A percentile compares a stretch with the other conserved stretches of the same genome.
Evolutionary conservation across 2,797 vertebrate genomes (phyloP).

Genomic region (Takifugu ocellatus): DNA sequence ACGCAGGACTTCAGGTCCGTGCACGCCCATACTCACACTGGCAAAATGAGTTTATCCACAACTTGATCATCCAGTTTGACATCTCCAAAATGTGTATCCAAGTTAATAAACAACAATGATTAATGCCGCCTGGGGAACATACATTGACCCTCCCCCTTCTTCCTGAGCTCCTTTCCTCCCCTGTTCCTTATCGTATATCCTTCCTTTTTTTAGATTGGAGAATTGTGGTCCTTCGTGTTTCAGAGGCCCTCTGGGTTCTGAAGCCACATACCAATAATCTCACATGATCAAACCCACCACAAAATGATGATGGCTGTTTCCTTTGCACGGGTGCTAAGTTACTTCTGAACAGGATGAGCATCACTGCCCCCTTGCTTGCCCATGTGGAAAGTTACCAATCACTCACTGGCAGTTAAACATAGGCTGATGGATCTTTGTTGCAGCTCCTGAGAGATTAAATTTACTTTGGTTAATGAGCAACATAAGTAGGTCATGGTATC

Average conservation of each 20-base stretch:
- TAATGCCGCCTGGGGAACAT: background rate
- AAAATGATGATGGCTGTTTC: background rate
- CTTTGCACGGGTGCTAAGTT: background rate
- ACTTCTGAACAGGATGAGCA: no score
- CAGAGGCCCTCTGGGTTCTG: background rate
- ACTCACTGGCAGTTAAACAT: no score
- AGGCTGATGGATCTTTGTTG: no score
- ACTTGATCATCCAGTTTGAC: no score
- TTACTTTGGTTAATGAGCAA: no score
- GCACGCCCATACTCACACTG: slow-evolving; percentile 6
- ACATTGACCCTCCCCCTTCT: slow-evolving; percentile 1
- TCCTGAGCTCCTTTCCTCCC: slow-evolving; percentile 13
- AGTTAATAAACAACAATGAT: background rate
- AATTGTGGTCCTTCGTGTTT: background rate
- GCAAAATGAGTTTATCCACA: no score
- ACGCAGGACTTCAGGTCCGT: slow-evolving; percentile 36
- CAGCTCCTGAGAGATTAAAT: no score
- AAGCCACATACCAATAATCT: background rate
- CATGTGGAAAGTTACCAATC: no score
- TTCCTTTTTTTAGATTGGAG: slow-evolving; percentile 14
- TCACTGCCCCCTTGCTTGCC: no score
- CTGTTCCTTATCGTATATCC: slow-evolving; percentile 24
- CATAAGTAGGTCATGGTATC: no score
- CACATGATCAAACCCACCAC: background rate
- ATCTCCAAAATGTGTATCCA: no score